Conservation (phyloP, 2,113 vertebrate species). For the Etia nguti region DNA sequence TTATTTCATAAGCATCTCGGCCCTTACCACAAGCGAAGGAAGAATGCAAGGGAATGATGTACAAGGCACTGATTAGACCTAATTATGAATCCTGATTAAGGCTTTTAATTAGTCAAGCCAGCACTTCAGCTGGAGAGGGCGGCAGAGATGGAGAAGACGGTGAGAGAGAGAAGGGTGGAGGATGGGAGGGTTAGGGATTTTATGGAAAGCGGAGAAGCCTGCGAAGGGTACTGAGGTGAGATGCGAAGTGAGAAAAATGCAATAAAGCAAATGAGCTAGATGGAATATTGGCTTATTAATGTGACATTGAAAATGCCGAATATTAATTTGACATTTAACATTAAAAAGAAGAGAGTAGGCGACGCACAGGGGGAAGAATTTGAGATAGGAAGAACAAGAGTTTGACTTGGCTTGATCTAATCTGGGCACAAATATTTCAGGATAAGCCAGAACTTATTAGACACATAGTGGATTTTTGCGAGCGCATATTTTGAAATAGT, state of each 20-base stretch:
- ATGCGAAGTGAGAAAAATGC: background rate
- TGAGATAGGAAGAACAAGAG: background rate
- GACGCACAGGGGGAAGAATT: background rate
- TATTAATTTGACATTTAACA: background rate
- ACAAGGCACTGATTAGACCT: constrained; percentile 77
- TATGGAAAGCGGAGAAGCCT: background rate
- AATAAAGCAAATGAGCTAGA: background rate
- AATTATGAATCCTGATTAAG: constrained; percentile 80
- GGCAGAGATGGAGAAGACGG: constrained; percentile 54
- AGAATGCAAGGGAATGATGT: constrained; percentile 71
- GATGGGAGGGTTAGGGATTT: background rate
- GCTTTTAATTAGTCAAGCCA: constrained; percentile 78
- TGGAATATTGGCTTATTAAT: background rate
- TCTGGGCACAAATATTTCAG: background rate
- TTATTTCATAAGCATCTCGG: constrained; percentile 70
- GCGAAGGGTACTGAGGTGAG: background rate
- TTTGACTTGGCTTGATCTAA: background rate
- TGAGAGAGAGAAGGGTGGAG: background rate
- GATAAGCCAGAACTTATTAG: background rate
- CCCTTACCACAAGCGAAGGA: constrained; percentile 56
- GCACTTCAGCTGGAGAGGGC: constrained; percentile 71
- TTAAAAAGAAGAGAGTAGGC: background rate
- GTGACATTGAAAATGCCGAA: background rate
- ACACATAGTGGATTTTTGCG: background rate
- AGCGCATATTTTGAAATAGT: background rate